Conservation (phyloP, 2,888 invertebrate genomes). For the Tetramorium bicarinatum region DNA sequence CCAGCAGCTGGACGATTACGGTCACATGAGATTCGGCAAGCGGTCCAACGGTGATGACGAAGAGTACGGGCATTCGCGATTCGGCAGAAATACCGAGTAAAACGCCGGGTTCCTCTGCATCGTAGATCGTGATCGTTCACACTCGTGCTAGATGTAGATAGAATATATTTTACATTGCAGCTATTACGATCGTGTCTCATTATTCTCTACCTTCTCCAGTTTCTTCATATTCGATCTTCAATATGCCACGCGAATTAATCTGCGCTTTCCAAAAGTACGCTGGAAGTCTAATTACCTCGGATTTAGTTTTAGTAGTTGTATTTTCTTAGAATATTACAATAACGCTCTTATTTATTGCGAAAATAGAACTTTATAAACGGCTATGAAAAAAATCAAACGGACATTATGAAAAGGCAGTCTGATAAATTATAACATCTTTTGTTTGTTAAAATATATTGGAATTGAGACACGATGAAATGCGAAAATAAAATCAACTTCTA, state of each 20-base stretch:
- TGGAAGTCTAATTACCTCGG: not conserved
- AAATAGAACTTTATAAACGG: not conserved
- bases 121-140: conserved; percentile 39
- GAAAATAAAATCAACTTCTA: conserved; percentile 21
- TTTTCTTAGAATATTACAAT: not conserved
- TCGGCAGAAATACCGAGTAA: conserved; percentile 88
- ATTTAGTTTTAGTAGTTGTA: not conserved
- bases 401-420: not conserved
- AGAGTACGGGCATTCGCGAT: conserved; percentile 91
- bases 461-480: not conserved
- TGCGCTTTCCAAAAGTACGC: not conserved
- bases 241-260: not conserved
- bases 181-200: conserved; percentile 28
- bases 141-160: conserved; percentile 58
- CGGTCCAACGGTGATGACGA: conserved; percentile 90
- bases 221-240: not conserved
- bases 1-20: conserved; percentile 88
- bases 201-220: conserved; percentile 19
- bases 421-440: conserved; percentile 17
- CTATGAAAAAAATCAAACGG: not conserved
- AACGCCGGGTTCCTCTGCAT: conserved; percentile 18
- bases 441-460: conserved; percentile 10
- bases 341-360: not conserved
- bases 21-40: conserved; percentile 89
- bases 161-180: conserved; percentile 75